Conservation (phyloP, 2,113 vertebrate genomes). For the Calidris pugnax region DNA sequence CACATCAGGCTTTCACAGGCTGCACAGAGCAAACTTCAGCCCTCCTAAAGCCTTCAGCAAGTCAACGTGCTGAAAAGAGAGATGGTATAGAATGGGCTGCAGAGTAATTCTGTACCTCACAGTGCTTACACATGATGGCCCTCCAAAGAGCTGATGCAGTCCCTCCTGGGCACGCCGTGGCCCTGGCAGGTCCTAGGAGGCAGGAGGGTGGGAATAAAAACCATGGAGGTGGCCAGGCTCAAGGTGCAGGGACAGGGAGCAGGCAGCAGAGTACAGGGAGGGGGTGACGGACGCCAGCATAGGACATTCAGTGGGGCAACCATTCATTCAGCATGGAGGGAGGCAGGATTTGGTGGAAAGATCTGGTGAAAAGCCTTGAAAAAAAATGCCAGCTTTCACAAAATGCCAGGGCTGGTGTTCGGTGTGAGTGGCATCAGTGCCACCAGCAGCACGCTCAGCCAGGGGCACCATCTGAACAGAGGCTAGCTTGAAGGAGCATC, state of each 20-base stretch:
- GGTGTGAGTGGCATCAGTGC: not conserved
- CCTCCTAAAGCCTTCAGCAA: not conserved
- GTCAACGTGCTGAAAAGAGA: not conserved
- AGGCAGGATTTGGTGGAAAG: not conserved
- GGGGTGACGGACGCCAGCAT: accelerated
- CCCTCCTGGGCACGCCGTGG: not conserved
- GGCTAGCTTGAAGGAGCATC: not conserved
- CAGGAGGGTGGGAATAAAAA: not conserved
- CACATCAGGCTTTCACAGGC: not conserved
- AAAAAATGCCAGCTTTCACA: not conserved
- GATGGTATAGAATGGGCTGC: not conserved
- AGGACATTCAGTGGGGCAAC: not conserved
- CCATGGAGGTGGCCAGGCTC: not conserved
- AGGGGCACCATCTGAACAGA: not conserved
- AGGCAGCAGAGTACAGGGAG: not conserved
- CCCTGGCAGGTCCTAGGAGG: not conserved
- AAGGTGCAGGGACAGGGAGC: not conserved
- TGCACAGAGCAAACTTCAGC: not conserved
- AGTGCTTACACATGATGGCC: not conserved
- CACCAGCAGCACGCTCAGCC: not conserved
- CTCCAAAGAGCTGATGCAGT: not conserved
- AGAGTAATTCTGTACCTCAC: not conserved
- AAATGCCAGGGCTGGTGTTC: not conserved
- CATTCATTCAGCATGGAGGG: not conserved
- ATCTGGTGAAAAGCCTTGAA: not conserved